Conservation (phyloP, 2,113 vertebrate genomes). For the Myodes glareolus region DNA sequence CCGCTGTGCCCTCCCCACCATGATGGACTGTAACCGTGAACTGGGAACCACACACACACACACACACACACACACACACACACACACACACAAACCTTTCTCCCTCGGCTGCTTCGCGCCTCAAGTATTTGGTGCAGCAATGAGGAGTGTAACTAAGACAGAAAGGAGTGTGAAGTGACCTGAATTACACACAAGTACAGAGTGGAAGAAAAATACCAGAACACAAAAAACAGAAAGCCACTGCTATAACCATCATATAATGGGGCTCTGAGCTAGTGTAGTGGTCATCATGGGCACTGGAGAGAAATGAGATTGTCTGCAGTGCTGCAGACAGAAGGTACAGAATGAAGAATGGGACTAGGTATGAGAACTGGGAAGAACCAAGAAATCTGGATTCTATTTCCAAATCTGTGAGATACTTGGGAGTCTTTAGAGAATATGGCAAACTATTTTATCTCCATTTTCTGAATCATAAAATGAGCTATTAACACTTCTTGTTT, state of each 20-base stretch:
- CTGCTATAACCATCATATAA: background rate
- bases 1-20: background rate
- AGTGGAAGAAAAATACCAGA: background rate
- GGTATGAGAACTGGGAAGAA: background rate
- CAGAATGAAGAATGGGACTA: background rate
- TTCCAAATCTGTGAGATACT: constrained; percentile 60
- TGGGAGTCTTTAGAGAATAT: constrained; percentile 63
- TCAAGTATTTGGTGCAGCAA: no score
- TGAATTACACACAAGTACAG: background rate
- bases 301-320: background rate
- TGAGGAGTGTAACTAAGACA: background rate
- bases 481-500: constrained; percentile 67
- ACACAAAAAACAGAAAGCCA: background rate
- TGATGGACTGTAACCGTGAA: background rate
- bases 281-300: background rate
- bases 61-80: no score
- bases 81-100: no score
- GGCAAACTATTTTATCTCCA: constrained; percentile 61
- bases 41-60: background rate
- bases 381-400: constrained; percentile 54
- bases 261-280: background rate
- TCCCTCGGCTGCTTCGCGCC: no score
- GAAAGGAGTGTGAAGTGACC: background rate
- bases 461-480: constrained; percentile 72
- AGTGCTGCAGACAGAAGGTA: background rate